Base-by-base conservation (phyloP, 2,113 vertebrate species). In the Nerophis ophidion region DNA sequence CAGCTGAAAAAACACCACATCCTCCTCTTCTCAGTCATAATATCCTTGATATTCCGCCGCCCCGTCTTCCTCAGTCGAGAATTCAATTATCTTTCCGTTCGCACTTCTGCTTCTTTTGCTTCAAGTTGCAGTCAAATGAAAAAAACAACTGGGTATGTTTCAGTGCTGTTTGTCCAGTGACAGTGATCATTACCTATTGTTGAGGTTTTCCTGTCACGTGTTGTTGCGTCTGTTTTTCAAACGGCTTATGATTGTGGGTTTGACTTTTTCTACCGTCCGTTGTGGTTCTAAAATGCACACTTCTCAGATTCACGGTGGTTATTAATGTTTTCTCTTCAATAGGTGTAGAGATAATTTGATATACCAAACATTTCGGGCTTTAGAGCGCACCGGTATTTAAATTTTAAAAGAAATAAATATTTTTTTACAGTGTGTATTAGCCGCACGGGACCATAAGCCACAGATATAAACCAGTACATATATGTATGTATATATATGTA, bases 1-100 rank as follows among this genome's bases (percentile, higher is more conserved):
- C 73, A 76, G 73, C 75, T 83, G 72, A 68, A 55, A 83, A 74
- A 83, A 81, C 71, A 76, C 58, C 50, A 11, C 67, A 68, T 63
- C 63, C 50, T 64, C 33, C 55, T 72, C 51, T 63, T 51, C 63
- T 52, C 44, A 63, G 33, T 50, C 52, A 15, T 42, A 58, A 58
- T 58, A 59, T 70, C 26, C 54, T 35, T 60, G 14, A 47, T 58
- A 10, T 66, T 65, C 14, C 4, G 10, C 45, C 7, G n/a, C 50
- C 47, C 19, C 48, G 62, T 48, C 62, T 16, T 52, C 11, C 40
- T 1, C 12, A 11, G 10, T 44, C 11, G 12, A 44, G 10, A 12
- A 44, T 11, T 9, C 40, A 12, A 9, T 44, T 44, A 44, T 44
- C 40, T 44, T 11, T 44, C 40, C 10, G 10, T 44, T 38, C 36